These are phyloP conservation scores for Heteractis magnifica DNA, from an alignment of 92 coral and sea anemone genomes.

Conservation along the genomic window DNA sequence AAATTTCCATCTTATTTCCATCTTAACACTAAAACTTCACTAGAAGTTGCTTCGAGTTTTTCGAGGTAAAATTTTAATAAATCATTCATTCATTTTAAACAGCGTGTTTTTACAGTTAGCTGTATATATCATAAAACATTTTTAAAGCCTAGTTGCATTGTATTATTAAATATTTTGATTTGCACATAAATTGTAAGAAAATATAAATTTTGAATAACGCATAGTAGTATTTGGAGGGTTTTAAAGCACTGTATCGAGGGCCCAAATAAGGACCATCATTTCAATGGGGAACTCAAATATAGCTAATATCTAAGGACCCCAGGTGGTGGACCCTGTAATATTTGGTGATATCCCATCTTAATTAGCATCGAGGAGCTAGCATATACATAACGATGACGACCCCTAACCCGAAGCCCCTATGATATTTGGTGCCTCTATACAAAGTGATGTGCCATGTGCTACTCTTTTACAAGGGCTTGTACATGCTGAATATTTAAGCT, in stretches of 20 bases:
- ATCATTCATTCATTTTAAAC: not conserved
- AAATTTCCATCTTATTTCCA: too few relatives aligned
- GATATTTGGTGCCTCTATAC: too few relatives aligned
- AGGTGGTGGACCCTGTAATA: too few relatives aligned
- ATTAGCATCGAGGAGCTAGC: too few relatives aligned
- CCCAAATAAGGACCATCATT: not conserved
- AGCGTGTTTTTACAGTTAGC: not conserved
- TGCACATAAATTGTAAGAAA: not conserved
- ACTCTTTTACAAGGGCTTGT: not conserved
- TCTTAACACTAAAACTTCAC: too few relatives aligned
- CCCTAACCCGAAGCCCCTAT: not conserved
- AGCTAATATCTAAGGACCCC: too few relatives aligned
- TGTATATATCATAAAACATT: not conserved
- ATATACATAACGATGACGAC: too few relatives aligned
- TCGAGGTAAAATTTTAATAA: not conserved
- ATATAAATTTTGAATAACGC: not conserved
- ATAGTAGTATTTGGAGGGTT: too few relatives aligned
- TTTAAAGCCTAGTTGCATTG: not conserved
- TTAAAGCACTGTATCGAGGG: not conserved
- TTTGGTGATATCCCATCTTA: too few relatives aligned
- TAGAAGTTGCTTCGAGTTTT: not conserved
- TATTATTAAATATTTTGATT: constrained; percentile 10
- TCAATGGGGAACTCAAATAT: too few relatives aligned
- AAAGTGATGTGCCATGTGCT: too few relatives aligned
- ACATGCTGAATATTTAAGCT: not conserved